A percentile compares a stretch with the other conserved stretches of the same genome.
phyloP scores from a whole-genome alignment of 2,113 vertebrate species.

The Gorilla gorilla region DNA sequence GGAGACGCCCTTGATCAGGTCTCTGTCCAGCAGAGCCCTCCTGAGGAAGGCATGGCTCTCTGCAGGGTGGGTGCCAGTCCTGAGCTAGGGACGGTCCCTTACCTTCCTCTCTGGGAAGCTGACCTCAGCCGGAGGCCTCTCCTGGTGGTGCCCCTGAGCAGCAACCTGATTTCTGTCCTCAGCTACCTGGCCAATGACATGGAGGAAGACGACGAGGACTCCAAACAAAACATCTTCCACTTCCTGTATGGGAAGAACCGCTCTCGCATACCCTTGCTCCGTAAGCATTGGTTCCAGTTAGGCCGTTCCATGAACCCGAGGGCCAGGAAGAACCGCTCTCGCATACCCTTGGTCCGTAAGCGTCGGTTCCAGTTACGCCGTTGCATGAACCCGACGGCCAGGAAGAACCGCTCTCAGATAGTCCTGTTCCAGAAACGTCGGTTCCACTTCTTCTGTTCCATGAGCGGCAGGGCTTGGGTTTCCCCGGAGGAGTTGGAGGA shows the following conservation, averaged over 20 bases:
- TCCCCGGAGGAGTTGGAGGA: slow-evolving; percentile 56
- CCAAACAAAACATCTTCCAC: not conserved
- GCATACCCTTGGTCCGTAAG: not conserved
- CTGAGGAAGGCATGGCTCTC: too few relatives aligned
- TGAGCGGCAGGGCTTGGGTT: not conserved
- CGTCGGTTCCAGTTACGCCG: not conserved
- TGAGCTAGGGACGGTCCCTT: too few relatives aligned
- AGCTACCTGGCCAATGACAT: slow-evolving; percentile 44
- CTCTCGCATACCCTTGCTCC: not conserved
- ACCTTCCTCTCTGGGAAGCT: not conserved
- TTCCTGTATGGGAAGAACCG: not conserved
- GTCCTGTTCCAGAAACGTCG: slow-evolving; percentile 10
- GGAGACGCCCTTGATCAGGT: too few relatives aligned
- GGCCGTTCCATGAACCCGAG: not conserved
- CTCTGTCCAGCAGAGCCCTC: too few relatives aligned
- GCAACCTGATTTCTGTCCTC: not conserved
- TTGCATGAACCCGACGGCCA: not conserved
- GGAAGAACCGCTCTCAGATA: not conserved
- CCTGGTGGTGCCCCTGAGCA: not conserved
- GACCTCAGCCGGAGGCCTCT: not conserved
- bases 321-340: not conserved
- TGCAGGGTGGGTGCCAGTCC: too few relatives aligned
- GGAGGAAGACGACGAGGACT: slow-evolving; percentile 37
- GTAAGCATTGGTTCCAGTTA: not conserved
- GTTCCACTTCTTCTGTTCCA: not conserved